Evolutionary conservation across 2,113 vertebrate species (phyloP).

Genomic region (Boulengeromyrus knoepffleri): DNA sequence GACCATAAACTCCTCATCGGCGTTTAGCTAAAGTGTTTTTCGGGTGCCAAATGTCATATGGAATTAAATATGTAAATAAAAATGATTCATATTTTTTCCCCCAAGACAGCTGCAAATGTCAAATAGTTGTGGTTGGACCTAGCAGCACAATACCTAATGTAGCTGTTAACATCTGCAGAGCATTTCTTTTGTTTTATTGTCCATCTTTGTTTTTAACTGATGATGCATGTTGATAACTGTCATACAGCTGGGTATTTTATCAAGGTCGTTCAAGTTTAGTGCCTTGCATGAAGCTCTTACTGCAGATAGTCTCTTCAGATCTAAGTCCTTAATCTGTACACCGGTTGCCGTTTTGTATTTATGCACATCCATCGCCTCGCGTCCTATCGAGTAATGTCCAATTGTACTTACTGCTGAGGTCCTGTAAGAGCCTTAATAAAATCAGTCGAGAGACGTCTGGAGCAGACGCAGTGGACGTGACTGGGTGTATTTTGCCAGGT

Average conservation of each 20-base stretch:
- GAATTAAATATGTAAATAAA: background rate
- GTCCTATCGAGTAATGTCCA: background rate
- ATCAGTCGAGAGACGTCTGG: background rate
- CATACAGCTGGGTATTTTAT: background rate
- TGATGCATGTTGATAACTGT: background rate
- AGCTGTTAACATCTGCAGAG: background rate
- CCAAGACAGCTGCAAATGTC: background rate
- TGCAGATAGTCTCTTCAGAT: background rate
- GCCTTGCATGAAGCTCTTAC: background rate
- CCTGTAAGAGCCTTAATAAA: background rate
- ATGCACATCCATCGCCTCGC: background rate
- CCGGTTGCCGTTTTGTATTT: background rate
- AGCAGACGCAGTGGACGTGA: background rate
- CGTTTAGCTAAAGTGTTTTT: background rate
- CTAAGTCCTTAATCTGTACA: background rate
- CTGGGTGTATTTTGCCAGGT: background rate
- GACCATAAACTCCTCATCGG: background rate
- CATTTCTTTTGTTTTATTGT: background rate
- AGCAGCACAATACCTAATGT: background rate
- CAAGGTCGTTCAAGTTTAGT: background rate
- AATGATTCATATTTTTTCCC: background rate
- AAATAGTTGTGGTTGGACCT: too few relatives aligned
- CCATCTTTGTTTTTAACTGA: background rate
- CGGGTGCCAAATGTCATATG: background rate
- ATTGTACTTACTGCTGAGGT: background rate